Conservation (phyloP, 2,113 vertebrate genomes). For the Hippocampus guttulatus region DNA sequence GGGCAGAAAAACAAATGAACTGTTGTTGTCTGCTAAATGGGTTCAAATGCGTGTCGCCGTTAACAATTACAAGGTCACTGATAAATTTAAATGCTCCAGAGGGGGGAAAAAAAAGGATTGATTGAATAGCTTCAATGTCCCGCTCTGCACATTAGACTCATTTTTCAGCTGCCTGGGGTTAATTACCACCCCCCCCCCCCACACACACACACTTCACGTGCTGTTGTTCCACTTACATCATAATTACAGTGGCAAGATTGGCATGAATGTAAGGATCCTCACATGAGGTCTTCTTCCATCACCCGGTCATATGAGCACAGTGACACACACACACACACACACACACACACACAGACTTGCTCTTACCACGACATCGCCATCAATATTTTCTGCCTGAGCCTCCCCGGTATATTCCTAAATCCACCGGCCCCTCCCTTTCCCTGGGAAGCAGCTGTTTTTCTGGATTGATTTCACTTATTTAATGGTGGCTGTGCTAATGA, state of each 20-base stretch:
- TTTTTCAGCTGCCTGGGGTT: slow-evolving; percentile 86
- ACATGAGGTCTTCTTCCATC: slow-evolving; percentile 67
- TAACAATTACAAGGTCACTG: slow-evolving; percentile 82
- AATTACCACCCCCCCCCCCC: slow-evolving; percentile 84
- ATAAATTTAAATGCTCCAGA: slow-evolving; percentile 77
- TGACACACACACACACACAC: no score
- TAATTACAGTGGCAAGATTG: slow-evolving; percentile 79
- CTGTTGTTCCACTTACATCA: slow-evolving; percentile 87
- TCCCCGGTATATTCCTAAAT: slow-evolving; percentile 52
- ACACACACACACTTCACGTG: slow-evolving; percentile 78
- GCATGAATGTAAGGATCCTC: slow-evolving; percentile 71
- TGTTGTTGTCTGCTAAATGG: slow-evolving; percentile 76
- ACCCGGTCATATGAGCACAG: slow-evolving; percentile 14
- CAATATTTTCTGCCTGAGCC: slow-evolving; percentile 51
- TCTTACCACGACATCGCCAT: slow-evolving; percentile 28
- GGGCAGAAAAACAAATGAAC: slow-evolving; percentile 62
- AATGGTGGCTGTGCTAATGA: slow-evolving; percentile 78
- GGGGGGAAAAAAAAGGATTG: slow-evolving; percentile 72
- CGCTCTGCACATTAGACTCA: slow-evolving; percentile 82
- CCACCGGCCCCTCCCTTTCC: slow-evolving; percentile 38
- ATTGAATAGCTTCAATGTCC: slow-evolving; percentile 80
- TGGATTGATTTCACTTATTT: slow-evolving; percentile 82
- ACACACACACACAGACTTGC: slow-evolving; percentile 4
- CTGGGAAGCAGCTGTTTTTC: slow-evolving; percentile 79
- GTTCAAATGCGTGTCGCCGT: slow-evolving; percentile 81